These are phyloP conservation scores for Nemoura dubitans DNA, from an alignment of 2,888 invertebrate genomes.

Conservation along the genomic window DNA sequence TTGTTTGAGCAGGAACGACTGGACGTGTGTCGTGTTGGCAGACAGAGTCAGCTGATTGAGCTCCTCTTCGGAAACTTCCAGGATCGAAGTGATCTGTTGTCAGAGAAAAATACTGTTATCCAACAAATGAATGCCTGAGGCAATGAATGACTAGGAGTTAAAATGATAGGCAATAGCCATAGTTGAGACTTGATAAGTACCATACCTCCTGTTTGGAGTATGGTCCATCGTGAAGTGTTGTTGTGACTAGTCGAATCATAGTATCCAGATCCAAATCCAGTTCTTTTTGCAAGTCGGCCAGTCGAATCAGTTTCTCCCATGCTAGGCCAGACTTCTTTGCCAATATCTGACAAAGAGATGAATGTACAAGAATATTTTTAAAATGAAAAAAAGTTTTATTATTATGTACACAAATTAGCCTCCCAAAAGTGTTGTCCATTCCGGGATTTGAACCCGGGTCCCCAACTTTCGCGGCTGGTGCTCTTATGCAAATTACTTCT, in stretches of 20 bases:
- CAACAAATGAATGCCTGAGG: neutral
- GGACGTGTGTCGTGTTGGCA: slow-evolving; percentile 69
- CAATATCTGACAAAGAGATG: slow-evolving; percentile 65
- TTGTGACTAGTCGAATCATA: slow-evolving; percentile 74
- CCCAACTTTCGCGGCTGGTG: no score
- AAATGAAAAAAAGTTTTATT: no score
- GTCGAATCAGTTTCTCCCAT: slow-evolving; percentile 72
- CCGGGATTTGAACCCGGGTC: no score
- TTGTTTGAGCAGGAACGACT: slow-evolving; percentile 80
- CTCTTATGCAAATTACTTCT: no score
- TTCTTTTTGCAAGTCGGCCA: slow-evolving; percentile 78
- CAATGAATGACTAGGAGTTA: neutral
- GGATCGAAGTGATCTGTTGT: slow-evolving; percentile 61
- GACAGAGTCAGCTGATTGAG: slow-evolving; percentile 74
- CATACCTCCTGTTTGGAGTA: slow-evolving; percentile 77
- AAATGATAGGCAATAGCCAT: neutral
- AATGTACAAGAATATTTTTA: no score
- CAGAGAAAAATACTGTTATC: neutral
- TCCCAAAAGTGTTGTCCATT: no score
- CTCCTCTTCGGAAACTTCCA: slow-evolving; percentile 69
- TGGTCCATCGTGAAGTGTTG: slow-evolving; percentile 69
- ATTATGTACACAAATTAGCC: no score
- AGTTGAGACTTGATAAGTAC: neutral
- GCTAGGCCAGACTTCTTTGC: slow-evolving; percentile 69
- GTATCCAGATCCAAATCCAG: slow-evolving; percentile 71